phyloP scores from a whole-genome alignment of 2,113 vertebrate species.

The Rhea americana region DNA sequence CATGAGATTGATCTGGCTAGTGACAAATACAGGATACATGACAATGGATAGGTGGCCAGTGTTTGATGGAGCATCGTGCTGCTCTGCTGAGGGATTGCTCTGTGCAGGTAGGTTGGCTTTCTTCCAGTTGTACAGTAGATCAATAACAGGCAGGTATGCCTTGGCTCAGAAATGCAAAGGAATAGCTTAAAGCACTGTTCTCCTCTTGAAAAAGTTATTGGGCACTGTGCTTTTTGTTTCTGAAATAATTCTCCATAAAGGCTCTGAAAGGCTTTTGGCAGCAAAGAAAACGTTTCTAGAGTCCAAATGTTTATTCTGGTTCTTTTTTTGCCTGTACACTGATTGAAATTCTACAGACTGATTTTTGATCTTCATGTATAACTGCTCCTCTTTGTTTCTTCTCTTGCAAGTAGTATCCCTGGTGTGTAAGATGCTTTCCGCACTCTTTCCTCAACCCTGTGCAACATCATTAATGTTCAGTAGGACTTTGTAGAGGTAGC shows the following conservation, averaged over 20 bases:
- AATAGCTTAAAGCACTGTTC: neutral
- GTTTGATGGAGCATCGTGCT: conserved; percentile 50
- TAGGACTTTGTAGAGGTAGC: neutral
- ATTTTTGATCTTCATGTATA: neutral
- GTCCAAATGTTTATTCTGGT: neutral
- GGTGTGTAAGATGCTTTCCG: neutral
- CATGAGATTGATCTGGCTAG: conserved; percentile 63
- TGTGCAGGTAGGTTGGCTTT: neutral
- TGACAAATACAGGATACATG: conserved; percentile 55
- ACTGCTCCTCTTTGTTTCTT: neutral
- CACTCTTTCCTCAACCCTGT: neutral
- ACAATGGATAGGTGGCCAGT: conserved; percentile 42
- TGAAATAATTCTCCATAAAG: neutral
- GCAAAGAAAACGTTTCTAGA: neutral
- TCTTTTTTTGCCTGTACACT: neutral
- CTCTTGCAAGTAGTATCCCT: neutral
- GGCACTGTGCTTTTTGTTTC: neutral
- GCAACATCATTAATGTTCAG: neutral
- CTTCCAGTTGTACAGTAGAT: conserved; percentile 25
- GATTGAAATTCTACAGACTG: neutral
- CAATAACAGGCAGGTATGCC: conserved; percentile 50
- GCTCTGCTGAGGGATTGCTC: conserved; percentile 3
- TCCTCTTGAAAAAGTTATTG: neutral
- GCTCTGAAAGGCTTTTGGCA: neutral
- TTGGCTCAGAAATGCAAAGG: conserved; percentile 35